Percentiles rank a stretch among this genome's conserved stretches.
Evolutionary conservation across 2,888 invertebrate genomes (phyloP).

Genomic region (Tachina lurida): DNA sequence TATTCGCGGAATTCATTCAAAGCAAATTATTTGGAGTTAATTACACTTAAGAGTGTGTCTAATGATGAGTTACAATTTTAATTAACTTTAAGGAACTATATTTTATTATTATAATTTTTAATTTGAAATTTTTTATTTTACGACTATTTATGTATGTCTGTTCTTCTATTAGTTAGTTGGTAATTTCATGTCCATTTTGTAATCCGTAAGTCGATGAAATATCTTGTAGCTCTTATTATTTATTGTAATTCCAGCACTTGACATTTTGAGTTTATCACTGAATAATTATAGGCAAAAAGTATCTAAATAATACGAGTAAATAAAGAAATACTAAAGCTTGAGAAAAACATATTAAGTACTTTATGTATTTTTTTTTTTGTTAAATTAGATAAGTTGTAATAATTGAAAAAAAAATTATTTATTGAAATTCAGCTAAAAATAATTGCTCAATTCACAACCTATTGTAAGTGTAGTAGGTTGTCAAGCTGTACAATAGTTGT

Average conservation of each 20-base stretch:
- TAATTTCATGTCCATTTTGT: slow-evolving; percentile 10
- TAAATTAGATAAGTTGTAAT: too few species aligned
- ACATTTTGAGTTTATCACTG: slow-evolving; percentile 54
- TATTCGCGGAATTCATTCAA: slow-evolving; percentile 15
- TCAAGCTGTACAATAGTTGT: too few species aligned
- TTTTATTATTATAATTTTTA: not conserved
- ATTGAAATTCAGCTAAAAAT: too few species aligned
- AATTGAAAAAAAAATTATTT: too few species aligned
- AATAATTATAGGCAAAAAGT: not conserved
- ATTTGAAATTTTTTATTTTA: slow-evolving; percentile 23
- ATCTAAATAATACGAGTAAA: too few species aligned
- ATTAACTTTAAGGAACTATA: slow-evolving; percentile 13
- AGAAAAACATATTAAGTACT: slow-evolving; percentile 18
- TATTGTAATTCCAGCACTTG: slow-evolving; percentile 50
- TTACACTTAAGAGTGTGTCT: not conserved
- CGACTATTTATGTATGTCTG: not conserved
- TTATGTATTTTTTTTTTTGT: too few species aligned
- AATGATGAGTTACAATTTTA: slow-evolving; percentile 51
- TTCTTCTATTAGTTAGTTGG: not conserved
- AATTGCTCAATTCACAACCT: too few species aligned
- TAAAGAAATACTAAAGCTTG: too few species aligned
- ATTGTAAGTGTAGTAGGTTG: too few species aligned
- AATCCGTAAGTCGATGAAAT: slow-evolving; percentile 11
- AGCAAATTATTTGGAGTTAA: not conserved
- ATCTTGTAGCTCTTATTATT: slow-evolving; percentile 29